Evolutionary conservation across 2,113 vertebrate species (phyloP), one percentile per base, ranked within the genome.

Genomic region (Poeciliopsis occidentalis): DNA sequence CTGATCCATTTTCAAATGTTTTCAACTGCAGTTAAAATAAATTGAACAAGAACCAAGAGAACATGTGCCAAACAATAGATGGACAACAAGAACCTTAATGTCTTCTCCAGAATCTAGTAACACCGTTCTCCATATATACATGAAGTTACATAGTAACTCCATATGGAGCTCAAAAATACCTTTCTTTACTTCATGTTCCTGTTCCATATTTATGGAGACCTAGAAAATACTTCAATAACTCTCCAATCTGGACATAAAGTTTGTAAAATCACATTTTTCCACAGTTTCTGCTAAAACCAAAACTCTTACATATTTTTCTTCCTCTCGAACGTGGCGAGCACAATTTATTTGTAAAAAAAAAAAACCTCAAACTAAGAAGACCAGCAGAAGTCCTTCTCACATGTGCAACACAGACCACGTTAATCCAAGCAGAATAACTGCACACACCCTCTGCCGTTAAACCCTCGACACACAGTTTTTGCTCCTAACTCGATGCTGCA

Each of bases 401-500:
- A 47, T 47, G 47, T 51, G 62, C 44, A 60, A 11, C 11, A 26
- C 31, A 54, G 41, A 31, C n/a, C 17, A 15, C 60, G 54, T 54
- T 29, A 31, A 39, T 69, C 54, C 3, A 61, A 19, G 39, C 1
- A 67, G 22, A 67, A 68, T 29, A 41, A 27, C 32, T 47, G 34
- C 26, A 17, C 29, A 65, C 15, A 26, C 12, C 44, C 41, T 31
- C 60, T 11, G 19, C 32, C 57, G 37, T 47, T 64, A 44, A 78
- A 68, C 22, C 65, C 61, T 63, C 67, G 68, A 57, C 63, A 69
- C 60, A 27, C 65, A 32, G 17, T 22, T 24, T 80, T 80, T 67
- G 29, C 29, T 57, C 69, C 80, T 65, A 78, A 86, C 65, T 67
- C 68, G 60, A 81, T 70, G 37, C 78, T 57, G 69, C 54, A 69